Base-by-base conservation (phyloP, 1,140 invertebrate species). In the Caenorhabditis inopinata region DNA sequence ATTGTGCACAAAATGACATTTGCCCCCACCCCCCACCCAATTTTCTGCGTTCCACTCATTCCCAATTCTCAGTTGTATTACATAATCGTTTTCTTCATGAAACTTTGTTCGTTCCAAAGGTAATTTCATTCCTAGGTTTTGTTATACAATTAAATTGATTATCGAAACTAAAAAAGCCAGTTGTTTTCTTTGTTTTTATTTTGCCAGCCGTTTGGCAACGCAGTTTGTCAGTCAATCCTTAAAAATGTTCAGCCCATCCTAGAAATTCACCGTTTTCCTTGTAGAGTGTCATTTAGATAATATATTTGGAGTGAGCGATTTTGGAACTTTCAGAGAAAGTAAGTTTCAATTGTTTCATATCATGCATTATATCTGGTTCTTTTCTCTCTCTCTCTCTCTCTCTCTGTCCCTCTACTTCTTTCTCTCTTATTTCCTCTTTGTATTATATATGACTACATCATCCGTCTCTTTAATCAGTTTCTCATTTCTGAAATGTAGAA, bases 1-100 rank as follows among this genome's bases (percentile, higher is more conserved):
- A 68, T 68, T 42, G 58, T 68, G 58, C 58, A 68, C 58, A 68
- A 68, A 68, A 68, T 68, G 58, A 68, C 58, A 68, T 68, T 42
- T 68, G 29, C n/a, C 32, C 16, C 58, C 32, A 16, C 16, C 25
- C 25, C 32, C 32, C 58, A 7, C n/a, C 58, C 58, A 4, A 18
- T 18, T 21, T 18, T 18, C 9, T 12, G 7, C 35, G 5, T 27
- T 21, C 3, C 14, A 32, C 9, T 68, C 5, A 21, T 29, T 1
- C n/a, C 3, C 12, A 51, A 4, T 68, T 38, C 27, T 58, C 51
- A 58, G 27, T 58, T 58, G 51, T 58, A 23, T 21, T 6, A 58
- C n/a, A 58, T 51, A 32, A 4, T 3, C n/a, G 12, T 58, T 58
- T 4, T 58, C n/a, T 16, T 32, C 12, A 42, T 21, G 51, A 58